Base-by-base conservation (phyloP, 1,140 invertebrate genomes). In the Drosophila lacteicornis region DNA sequence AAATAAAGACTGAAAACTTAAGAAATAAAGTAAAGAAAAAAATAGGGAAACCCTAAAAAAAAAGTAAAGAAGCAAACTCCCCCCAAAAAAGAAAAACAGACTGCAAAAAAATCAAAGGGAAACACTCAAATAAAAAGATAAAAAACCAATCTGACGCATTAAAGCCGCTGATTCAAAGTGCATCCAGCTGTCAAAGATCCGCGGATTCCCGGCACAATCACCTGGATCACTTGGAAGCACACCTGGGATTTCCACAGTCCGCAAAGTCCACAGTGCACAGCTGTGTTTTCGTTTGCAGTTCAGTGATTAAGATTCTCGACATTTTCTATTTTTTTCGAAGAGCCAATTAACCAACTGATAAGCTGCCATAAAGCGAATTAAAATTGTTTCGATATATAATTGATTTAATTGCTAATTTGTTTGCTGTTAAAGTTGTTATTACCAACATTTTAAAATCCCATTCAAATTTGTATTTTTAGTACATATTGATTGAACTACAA, bases 241-340 rank as follows among this genome's bases (percentile, higher is more conserved):
- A 55, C 19, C 19, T 55, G 33, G 51, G 30, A 15, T 19, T 53
- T 36, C 19, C 51, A 15, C 51, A 22, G 25, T 30, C 3, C 19
- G 4, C 38, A 13, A 13, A 27, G 7, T 58, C 38, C 33, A 36
- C 33, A 11, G 33, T 11, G 33, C 62, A 62, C 62, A 65, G 56
- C 56, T 65, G 62, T 70, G 33, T 45, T 46, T 38, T 42, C 49
- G 50, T 57, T 70, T 67, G 15, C 25, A 40, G 63, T 59, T 73
- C 25, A 55, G 66, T 69, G 66, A 69, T 68, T 69, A 53, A n/a
- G 38, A 38, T 53, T 15, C 19, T 66, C 3, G 19, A 25, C 6
- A 6, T 27, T 36, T 53, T 13, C 6, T 27, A 4, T 36, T 53
- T 13, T 12, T 33, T 22, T 33, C 5, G 6, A 22, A 56, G 5